These are phyloP conservation scores for Anser cygnoides DNA, from an alignment of 2,113 vertebrate genomes.

Conservation along the genomic window DNA sequence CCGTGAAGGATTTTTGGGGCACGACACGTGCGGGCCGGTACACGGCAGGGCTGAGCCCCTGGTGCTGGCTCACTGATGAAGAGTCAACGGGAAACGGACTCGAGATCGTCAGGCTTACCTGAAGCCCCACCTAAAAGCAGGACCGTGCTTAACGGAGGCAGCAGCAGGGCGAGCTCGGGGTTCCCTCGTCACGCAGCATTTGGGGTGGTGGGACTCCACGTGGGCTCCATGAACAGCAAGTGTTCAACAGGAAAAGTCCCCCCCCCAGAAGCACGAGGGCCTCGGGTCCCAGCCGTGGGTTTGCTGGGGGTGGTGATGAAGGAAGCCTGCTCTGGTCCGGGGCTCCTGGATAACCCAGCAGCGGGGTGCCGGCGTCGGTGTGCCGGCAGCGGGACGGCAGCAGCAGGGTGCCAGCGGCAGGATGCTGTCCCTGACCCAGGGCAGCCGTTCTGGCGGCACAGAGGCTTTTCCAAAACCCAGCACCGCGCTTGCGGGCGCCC, in stretches of 20 bases:
- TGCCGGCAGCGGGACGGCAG: neutral
- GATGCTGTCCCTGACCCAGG: accelerated
- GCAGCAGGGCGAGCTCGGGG: neutral
- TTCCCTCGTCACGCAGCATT: accelerated
- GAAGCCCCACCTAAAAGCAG: neutral
- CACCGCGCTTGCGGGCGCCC: accelerated
- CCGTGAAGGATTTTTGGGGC: neutral
- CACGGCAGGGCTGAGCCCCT: too few species aligned
- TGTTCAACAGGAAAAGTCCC: neutral
- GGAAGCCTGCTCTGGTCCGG: neutral
- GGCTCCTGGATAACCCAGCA: accelerated
- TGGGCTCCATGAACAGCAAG: neutral
- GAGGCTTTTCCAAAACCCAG: neutral
- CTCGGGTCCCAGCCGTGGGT: neutral
- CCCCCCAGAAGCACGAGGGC: accelerated
- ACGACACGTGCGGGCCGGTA: neutral
- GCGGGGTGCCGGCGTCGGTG: neutral
- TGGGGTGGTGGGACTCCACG: accelerated
- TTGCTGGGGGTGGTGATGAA: neutral
- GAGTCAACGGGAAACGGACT: neutral
- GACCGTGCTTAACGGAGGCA: neutral
- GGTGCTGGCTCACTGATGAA: neutral
- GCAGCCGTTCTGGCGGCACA: accelerated
- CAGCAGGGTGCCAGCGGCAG: neutral
- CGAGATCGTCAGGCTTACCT: neutral